Percentiles rank a stretch among this genome's conserved stretches.
Evolutionary conservation across 1,140 invertebrate species (phyloP).

Genomic region (Heliconius eleuchia): DNA sequence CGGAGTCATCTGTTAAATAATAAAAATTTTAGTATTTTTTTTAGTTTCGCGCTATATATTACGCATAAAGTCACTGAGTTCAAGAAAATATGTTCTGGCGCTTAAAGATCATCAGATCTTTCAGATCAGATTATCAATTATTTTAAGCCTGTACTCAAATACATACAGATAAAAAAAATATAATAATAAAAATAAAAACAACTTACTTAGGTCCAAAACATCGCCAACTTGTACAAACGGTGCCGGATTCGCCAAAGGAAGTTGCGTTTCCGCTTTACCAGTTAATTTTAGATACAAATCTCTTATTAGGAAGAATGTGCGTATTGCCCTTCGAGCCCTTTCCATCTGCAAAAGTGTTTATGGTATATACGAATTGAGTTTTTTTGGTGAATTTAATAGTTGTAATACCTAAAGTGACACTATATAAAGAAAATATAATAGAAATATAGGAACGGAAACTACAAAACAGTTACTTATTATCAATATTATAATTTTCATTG

Average conservation of each 20-base stretch:
- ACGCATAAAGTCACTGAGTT: too few species aligned
- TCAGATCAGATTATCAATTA: too few species aligned
- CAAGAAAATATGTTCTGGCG: too few species aligned
- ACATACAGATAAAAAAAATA: background rate
- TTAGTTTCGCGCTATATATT: too few species aligned
- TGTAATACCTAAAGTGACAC: background rate
- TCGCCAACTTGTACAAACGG: slow-evolving; percentile 95
- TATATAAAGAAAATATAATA: too few species aligned
- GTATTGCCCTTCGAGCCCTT: slow-evolving; percentile 94
- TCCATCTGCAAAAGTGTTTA: slow-evolving; percentile 86
- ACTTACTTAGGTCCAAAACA: slow-evolving; percentile 95
- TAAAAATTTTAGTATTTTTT: slow-evolving; percentile 24
- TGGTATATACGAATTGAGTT: slow-evolving; percentile 30
- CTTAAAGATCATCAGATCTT: too few species aligned
- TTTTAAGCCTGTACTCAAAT: too few species aligned
- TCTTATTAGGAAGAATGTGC: slow-evolving; percentile 96
- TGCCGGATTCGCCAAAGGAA: slow-evolving; percentile 95
- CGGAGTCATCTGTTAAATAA: slow-evolving; percentile 93
- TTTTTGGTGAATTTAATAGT: background rate
- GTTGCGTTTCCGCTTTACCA: slow-evolving; percentile 91
- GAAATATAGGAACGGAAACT: too few species aligned
- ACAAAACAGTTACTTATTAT: too few species aligned
- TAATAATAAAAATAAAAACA: background rate
- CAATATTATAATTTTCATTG: too few species aligned
- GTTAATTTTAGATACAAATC: slow-evolving; percentile 91